Conservation (phyloP, 2,888 invertebrate genomes). For the Apomyelois bistriatella region DNA sequence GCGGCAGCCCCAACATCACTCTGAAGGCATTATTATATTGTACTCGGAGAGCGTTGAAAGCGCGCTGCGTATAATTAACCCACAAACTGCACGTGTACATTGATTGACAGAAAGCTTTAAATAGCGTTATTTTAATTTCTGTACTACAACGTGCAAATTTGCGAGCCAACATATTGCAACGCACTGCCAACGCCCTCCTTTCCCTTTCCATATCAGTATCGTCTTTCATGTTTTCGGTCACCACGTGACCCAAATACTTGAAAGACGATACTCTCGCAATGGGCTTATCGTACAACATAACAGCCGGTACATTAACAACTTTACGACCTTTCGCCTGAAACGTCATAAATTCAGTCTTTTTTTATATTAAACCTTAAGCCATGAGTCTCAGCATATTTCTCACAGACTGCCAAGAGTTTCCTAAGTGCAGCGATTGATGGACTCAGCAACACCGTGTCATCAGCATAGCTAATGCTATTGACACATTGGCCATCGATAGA, state of each 20-base stretch:
- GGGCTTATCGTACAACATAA: no score
- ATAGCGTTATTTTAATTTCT: background rate
- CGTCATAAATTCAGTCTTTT: background rate
- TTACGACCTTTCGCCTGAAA: background rate
- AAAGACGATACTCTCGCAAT: background rate
- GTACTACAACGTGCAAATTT: background rate
- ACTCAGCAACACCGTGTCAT: conserved; percentile 2
- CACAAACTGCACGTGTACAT: background rate
- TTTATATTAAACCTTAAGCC: background rate
- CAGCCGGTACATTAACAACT: no score
- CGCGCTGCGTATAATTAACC: background rate
- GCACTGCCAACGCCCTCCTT: background rate
- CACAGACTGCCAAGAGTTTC: background rate
- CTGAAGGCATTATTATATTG: background rate
- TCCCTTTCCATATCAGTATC: background rate
- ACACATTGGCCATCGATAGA: background rate
- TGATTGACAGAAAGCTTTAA: background rate
- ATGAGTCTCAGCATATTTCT: background rate
- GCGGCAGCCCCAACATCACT: background rate
- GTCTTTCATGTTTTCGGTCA: background rate
- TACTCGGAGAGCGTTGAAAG: background rate
- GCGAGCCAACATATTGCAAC: background rate
- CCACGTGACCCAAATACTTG: background rate
- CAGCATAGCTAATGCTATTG: conserved; percentile 13
- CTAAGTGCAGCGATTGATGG: background rate